These are phyloP conservation scores for Perizoma flavofasciatum DNA, from an alignment of 2,888 invertebrate genomes.

Conservation along the genomic window DNA sequence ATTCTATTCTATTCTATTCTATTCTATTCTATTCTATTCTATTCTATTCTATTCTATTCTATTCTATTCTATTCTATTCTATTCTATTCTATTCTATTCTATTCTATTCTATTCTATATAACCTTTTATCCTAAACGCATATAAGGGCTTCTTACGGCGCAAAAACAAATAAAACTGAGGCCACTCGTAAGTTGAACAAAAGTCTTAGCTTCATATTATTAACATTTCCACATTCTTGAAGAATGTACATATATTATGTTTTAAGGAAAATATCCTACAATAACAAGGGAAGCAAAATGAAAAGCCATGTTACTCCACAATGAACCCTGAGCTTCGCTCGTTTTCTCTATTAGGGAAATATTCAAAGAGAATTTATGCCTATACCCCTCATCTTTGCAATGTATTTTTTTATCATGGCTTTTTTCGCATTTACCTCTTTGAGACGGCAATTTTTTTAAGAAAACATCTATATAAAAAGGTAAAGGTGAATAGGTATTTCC, in stretches of 20 bases:
- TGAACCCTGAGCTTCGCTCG: conserved; percentile 35
- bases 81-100: too few species aligned
- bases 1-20: too few species aligned
- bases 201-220: background rate
- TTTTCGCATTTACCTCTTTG: background rate
- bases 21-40: too few species aligned
- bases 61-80: too few species aligned
- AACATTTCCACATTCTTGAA: background rate
- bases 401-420: conserved; percentile 16
- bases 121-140: too few species aligned
- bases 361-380: conserved; percentile 35
- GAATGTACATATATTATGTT: conserved; percentile 20
- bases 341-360: conserved; percentile 38
- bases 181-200: background rate
- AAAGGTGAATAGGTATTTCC: too few species aligned
- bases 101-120: too few species aligned
- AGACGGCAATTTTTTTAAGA: too few species aligned
- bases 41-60: too few species aligned
- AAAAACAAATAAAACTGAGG: too few species aligned
- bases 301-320: conserved; percentile 36
- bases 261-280: conserved; percentile 34
- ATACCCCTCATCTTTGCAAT: conserved; percentile 25
- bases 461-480: too few species aligned
- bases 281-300: conserved; percentile 34
- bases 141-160: too few species aligned